Evolutionary conservation across 2,888 invertebrate genomes (phyloP), one percentile per base, ranked within the genome.

Genomic region (Pristionchus entomophagus): DNA sequence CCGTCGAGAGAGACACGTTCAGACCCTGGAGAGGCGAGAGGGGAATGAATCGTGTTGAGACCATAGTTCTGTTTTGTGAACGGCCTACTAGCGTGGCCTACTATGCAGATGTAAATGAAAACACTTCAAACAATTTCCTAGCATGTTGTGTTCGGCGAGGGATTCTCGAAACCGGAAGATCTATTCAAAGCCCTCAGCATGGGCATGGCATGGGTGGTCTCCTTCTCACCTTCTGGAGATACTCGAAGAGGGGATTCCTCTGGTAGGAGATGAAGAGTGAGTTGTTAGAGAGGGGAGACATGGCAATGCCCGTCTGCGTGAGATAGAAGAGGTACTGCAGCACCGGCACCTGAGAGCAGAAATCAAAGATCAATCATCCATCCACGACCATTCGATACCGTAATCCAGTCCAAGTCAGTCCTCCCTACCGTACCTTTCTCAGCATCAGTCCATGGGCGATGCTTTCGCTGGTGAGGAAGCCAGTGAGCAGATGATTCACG

Each of bases 281-380:
- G 95, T 99, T 99, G 95, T 99, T 99, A 93, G 97, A 97, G 86
- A 99, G 95, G 0, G 99, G 99, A 2, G 98, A 98, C 99, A 99
- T 99, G 51, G 99, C 99, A 93, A 99, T 98, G 78, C 97, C 97
- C 92, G 99, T 97, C 95, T 99, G 99, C 0, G 97, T 96, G 93
- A 99, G 95, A 95, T 99, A 99, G 95, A 98, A 99, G 88, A 99
- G 95, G 95, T 99, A 99, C 94, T 99, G 99, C 49, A 99, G 95
- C 0, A 99, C 99, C 78, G 99, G 99, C 87, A 97, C 97, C 96
- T 96, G 94, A 0, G 89, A 91, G n/a, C 26, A n/a, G n/a, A n/a
- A 78, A 41, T 45, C 49, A 78, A n/a, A 41, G 5, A 41, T 59
- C 56, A n/a, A 26, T n/a, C 26, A n/a, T 26, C 10, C 56, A 59